These are phyloP conservation scores for Melozone crissalis DNA, from an alignment of 2,113 vertebrate genomes.

Conservation along the genomic window DNA sequence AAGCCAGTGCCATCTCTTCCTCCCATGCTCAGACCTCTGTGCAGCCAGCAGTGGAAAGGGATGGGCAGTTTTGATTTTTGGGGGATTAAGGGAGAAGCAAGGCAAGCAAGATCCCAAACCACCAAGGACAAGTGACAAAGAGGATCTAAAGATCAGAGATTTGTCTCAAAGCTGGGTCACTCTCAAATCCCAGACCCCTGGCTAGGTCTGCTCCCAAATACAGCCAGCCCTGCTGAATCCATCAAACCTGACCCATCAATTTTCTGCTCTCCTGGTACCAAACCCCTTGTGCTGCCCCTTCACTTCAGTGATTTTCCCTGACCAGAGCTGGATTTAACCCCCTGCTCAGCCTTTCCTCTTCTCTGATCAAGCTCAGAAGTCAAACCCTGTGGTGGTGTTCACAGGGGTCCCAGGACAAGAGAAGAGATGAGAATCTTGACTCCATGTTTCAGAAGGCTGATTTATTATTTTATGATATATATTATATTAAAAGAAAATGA, in stretches of 20 bases:
- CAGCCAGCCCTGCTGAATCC: neutral
- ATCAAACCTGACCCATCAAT: neutral
- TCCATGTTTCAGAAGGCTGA: no score
- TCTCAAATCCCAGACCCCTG: neutral
- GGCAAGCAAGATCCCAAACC: neutral
- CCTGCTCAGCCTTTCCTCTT: neutral
- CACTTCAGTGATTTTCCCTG: neutral
- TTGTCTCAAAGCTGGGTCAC: neutral
- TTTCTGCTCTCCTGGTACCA: neutral
- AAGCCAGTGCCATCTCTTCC: rapidly evolving
- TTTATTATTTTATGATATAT: no score
- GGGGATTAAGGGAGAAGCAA: neutral
- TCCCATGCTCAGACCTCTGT: neutral
- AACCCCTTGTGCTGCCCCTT: rapidly evolving
- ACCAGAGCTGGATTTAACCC: neutral
- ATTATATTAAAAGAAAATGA: no score
- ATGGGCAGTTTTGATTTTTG: neutral
- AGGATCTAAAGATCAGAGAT: neutral
- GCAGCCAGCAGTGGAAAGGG: no score
- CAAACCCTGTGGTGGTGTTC: neutral
- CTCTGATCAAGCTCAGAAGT: neutral
- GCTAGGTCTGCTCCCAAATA: neutral
- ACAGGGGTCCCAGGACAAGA: no score
- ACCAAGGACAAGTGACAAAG: neutral
- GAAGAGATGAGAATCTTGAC: no score